Evolutionary conservation across 2,797 vertebrate genomes (phyloP).

Genomic region (Neostethus bicornis): DNA sequence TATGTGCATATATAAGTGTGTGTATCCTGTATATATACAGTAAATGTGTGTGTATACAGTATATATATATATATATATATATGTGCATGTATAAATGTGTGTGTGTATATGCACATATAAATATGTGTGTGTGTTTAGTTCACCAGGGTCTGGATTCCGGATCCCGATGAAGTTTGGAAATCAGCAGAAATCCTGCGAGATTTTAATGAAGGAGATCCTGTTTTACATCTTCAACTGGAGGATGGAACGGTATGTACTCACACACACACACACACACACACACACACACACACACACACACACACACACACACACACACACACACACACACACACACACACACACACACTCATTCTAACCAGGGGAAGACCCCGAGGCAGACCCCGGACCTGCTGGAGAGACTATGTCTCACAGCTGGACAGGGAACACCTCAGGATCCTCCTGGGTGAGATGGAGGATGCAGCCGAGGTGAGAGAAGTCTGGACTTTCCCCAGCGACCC

Average conservation of each 20-base stretch:
- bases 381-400: no score
- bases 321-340: no score
- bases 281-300: neutral
- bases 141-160: slow-evolving; percentile 94
- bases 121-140: slow-evolving; percentile 68
- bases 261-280: neutral
- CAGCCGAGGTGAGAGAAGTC: no score
- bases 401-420: no score
- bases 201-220: slow-evolving; percentile 88
- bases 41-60: slow-evolving; percentile 5
- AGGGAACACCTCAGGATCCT: no score
- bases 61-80: neutral
- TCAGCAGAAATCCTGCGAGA: slow-evolving; percentile 89
- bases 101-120: neutral
- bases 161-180: slow-evolving; percentile 91
- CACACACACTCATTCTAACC: no score
- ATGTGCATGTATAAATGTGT: neutral
- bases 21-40: neutral
- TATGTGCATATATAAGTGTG: slow-evolving; percentile 4
- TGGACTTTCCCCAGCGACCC: no score
- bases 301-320: no score
- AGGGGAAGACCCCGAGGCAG: no score
- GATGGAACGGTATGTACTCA: slow-evolving; percentile 83
- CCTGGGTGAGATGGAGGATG: no score
- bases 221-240: slow-evolving; percentile 87